Conservation (phyloP, 1,140 invertebrate genomes). For the Neuroterus valhalla region DNA sequence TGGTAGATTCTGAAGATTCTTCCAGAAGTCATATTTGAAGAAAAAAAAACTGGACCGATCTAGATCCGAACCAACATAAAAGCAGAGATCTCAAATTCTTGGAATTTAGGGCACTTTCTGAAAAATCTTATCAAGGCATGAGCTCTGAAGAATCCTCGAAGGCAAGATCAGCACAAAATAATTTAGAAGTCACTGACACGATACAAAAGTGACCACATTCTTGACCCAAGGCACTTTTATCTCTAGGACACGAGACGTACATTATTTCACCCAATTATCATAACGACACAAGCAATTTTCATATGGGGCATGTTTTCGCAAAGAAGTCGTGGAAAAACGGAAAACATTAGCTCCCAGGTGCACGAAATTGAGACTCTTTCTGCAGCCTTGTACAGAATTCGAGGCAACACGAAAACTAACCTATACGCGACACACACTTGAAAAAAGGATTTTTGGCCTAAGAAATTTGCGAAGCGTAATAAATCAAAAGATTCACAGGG, state of each 20-base stretch:
- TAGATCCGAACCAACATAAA: too few relatives aligned
- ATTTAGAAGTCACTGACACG: slow-evolving; percentile 29
- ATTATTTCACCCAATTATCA: background rate
- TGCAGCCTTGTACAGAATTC: slow-evolving; percentile 7
- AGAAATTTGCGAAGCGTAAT: background rate
- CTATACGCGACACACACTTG: background rate
- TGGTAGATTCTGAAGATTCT: background rate
- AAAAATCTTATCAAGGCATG: background rate
- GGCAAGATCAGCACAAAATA: slow-evolving; percentile 19
- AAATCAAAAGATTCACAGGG: background rate
- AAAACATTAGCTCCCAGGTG: background rate
- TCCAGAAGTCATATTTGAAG: too few relatives aligned
- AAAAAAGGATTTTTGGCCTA: background rate
- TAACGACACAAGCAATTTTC: background rate
- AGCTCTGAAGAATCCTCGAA: background rate
- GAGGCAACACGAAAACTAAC: background rate
- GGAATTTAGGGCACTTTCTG: background rate
- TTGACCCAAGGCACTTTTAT: background rate
- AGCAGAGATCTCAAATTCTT: background rate
- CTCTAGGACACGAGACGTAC: background rate
- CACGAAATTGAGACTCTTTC: background rate
- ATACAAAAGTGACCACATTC: slow-evolving; percentile 12
- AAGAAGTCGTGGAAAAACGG: background rate
- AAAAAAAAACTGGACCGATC: too few relatives aligned
- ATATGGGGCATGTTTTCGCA: background rate